phyloP scores from a whole-genome alignment of 2,888 invertebrate species.

The Operophtera brumata region DNA sequence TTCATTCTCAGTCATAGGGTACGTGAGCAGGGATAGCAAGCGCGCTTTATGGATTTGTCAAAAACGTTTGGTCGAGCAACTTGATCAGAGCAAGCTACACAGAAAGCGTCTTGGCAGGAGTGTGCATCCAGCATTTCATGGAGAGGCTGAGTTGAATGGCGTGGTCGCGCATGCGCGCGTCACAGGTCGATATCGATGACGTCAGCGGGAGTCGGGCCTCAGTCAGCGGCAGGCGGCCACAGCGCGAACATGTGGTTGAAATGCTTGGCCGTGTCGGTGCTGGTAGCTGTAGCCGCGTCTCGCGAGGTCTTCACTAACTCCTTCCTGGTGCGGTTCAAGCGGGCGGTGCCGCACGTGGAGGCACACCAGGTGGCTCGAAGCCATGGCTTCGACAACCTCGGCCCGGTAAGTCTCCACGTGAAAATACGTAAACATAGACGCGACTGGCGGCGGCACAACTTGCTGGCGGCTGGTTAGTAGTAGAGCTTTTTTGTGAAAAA shows the following conservation, averaged over 20 bases:
- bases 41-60: neutral
- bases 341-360: conserved; percentile 86
- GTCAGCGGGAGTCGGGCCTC: conserved; percentile 63
- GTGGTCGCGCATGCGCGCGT: conserved; percentile 61
- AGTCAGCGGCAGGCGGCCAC: conserved; percentile 73
- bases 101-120: conserved; percentile 10
- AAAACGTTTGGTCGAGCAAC: neutral
- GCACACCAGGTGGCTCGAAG: conserved; percentile 91
- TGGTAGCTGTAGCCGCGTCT: conserved; percentile 65
- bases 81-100: too few relatives aligned
- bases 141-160: conserved; percentile 50
- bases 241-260: conserved; percentile 72
- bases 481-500: too few relatives aligned
- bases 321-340: conserved; percentile 94
- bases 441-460: conserved; percentile 35
- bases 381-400: conserved; percentile 96
- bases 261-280: conserved; percentile 69
- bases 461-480: too few relatives aligned
- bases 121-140: conserved; percentile 47
- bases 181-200: conserved; percentile 73
- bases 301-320: conserved; percentile 95
- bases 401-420: conserved; percentile 90
- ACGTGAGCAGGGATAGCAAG: neutral
- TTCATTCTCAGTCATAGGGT: too few relatives aligned
- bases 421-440: conserved; percentile 68